Evolutionary conservation across 2,797 vertebrate genomes (phyloP).

Genomic region (Rhinichthys osculus): DNA sequence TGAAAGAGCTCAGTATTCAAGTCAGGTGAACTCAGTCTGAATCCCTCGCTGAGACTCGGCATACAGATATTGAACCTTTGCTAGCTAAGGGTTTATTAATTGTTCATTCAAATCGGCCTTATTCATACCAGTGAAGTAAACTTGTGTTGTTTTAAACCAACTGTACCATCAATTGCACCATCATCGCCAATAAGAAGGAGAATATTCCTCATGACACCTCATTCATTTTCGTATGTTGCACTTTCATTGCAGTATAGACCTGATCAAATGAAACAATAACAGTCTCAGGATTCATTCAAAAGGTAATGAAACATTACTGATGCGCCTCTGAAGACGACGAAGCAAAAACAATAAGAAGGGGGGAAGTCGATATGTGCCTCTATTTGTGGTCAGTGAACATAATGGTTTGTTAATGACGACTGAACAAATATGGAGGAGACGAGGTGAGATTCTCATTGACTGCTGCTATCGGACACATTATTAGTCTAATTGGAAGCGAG

Average conservation of each 20-base stretch:
- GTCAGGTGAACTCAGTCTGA: conserved; percentile 5
- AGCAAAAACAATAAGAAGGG: conserved; percentile 1
- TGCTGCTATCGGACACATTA: conserved; percentile 37
- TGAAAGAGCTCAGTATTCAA: conserved; percentile 7
- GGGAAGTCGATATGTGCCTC: conserved; percentile 17
- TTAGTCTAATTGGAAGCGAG: conserved; percentile 36
- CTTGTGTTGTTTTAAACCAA: neutral
- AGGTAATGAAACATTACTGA: conserved; percentile 13
- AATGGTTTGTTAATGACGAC: conserved; percentile 41
- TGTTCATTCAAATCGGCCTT: neutral
- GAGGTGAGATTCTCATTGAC: conserved; percentile 40
- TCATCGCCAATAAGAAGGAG: neutral
- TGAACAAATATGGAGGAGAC: conserved; percentile 19
- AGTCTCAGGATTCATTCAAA: conserved; percentile 11
- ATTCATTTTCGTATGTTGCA: neutral
- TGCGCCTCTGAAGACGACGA: neutral
- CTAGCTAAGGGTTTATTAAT: neutral
- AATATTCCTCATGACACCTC: neutral
- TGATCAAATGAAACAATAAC: neutral
- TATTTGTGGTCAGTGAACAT: conserved; percentile 22
- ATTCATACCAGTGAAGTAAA: neutral
- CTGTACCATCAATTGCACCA: neutral
- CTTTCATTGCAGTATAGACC: neutral
- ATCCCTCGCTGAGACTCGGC: neutral
- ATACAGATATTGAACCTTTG: neutral